Evolutionary conservation across 2,888 invertebrate species (phyloP).

Genomic region (Cephus rjabovi): DNA sequence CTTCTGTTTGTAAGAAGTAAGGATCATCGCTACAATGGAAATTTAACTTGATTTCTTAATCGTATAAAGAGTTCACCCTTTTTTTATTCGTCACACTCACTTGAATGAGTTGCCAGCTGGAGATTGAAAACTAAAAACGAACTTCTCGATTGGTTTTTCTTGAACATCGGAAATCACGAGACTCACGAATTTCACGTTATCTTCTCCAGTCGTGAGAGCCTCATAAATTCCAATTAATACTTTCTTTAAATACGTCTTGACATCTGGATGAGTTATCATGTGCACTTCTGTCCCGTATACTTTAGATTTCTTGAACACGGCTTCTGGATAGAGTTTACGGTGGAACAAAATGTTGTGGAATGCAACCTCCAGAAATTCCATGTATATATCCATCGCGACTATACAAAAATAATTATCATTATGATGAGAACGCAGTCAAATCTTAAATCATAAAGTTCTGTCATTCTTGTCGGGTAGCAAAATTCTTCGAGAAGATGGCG

Average conservation of each 20-base stretch:
- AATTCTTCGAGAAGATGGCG: neutral
- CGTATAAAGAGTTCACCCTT: neutral
- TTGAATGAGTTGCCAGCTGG: slow-evolving; percentile 41
- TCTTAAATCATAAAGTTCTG: neutral
- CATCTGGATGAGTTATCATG: slow-evolving; percentile 74
- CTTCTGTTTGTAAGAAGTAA: slow-evolving; percentile 74
- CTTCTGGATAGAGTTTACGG: slow-evolving; percentile 74
- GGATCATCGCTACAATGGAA: slow-evolving; percentile 67
- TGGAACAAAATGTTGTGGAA: slow-evolving; percentile 74
- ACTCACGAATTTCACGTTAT: slow-evolving; percentile 69
- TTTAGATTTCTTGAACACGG: slow-evolving; percentile 73
- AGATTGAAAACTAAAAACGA: slow-evolving; percentile 66
- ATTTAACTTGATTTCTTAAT: slow-evolving; percentile 9
- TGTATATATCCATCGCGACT: slow-evolving; percentile 71
- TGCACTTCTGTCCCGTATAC: slow-evolving; percentile 75
- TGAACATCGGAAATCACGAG: slow-evolving; percentile 68
- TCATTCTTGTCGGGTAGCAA: neutral
- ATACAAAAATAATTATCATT: slow-evolving; percentile 31
- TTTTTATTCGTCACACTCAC: slow-evolving; percentile 45
- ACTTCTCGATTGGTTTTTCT: slow-evolving; percentile 65
- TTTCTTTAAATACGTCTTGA: slow-evolving; percentile 70
- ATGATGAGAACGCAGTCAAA: neutral
- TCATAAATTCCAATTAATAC: slow-evolving; percentile 46
- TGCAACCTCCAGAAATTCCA: slow-evolving; percentile 76
- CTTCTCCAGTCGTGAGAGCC: slow-evolving; percentile 68